A percentile compares a stretch with the other conserved stretches of the same genome.
These are phyloP conservation scores for Garra rufa DNA, from an alignment of 2,113 vertebrate species.

Conservation along the genomic window DNA sequence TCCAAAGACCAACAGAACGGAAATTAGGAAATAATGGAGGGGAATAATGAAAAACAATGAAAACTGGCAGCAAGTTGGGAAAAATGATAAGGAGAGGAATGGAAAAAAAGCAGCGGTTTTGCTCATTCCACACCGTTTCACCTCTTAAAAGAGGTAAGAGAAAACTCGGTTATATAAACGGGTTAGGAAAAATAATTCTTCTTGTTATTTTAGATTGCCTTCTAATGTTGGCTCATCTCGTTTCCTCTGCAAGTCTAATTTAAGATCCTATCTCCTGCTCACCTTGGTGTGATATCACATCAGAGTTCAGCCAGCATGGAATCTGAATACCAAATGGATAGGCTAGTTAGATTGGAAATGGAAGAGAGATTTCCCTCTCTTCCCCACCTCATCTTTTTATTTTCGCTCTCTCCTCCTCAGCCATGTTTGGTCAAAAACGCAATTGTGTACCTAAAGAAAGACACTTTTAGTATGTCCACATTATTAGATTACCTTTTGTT, in stretches of 20 bases:
- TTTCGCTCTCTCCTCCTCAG: background rate
- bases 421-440: background rate
- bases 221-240: constrained; percentile 55
- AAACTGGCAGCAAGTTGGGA: constrained; percentile 71
- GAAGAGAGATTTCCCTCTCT: constrained; percentile 26
- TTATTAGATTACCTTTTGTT: too few relatives aligned
- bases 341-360: constrained; percentile 47
- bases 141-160: constrained; percentile 43
- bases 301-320: constrained; percentile 69
- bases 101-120: constrained; percentile 46
- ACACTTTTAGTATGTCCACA: too few relatives aligned
- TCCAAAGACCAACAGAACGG: constrained; percentile 68
- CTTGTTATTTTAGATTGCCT: constrained; percentile 67
- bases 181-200: constrained; percentile 60
- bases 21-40: constrained; percentile 78
- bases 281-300: constrained; percentile 72
- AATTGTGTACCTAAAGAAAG: background rate
- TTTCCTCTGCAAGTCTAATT: constrained; percentile 71
- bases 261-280: constrained; percentile 73
- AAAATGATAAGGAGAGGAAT: constrained; percentile 50
- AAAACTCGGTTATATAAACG: constrained; percentile 50
- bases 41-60: constrained; percentile 77
- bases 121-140: constrained; percentile 57
- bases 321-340: constrained; percentile 70
- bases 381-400: constrained; percentile 30